phyloP scores from a whole-genome alignment of 2,797 vertebrate genomes.

The Coilia nasus region DNA sequence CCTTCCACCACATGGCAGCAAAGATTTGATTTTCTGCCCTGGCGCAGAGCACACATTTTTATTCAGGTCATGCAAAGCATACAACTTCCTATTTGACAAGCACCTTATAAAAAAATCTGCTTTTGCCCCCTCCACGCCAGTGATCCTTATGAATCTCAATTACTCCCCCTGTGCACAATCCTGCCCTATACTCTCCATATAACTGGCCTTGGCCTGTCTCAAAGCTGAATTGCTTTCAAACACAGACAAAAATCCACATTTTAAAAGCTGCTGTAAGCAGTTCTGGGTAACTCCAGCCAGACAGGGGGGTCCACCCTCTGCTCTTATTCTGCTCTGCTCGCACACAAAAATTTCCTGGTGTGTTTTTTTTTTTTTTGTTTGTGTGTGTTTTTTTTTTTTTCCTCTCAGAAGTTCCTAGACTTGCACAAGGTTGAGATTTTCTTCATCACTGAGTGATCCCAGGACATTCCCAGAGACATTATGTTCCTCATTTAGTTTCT shows the following conservation, averaged over 20 bases:
- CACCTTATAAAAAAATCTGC: background rate
- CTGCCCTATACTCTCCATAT: background rate
- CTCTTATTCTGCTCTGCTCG: background rate
- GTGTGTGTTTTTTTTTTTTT: no score
- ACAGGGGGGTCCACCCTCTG: background rate
- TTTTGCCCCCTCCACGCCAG: background rate
- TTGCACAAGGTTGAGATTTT: background rate
- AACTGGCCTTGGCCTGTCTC: background rate
- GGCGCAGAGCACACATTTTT: background rate
- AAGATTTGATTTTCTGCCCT: background rate
- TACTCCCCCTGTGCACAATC: background rate
- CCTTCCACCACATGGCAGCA: background rate
- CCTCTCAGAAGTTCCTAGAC: background rate
- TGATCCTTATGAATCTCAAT: background rate
- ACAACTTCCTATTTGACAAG: background rate
- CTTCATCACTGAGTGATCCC: background rate
- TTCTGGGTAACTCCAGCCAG: background rate
- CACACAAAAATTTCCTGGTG: background rate
- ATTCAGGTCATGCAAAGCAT: background rate
- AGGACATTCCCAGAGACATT: background rate
- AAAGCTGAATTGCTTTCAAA: background rate
- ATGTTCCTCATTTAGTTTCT: background rate
- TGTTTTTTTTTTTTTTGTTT: no score
- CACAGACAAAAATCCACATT: background rate
- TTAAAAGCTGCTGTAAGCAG: background rate